Base-by-base conservation (phyloP, 1,140 invertebrate species). In the Hypothenemus hampei region DNA sequence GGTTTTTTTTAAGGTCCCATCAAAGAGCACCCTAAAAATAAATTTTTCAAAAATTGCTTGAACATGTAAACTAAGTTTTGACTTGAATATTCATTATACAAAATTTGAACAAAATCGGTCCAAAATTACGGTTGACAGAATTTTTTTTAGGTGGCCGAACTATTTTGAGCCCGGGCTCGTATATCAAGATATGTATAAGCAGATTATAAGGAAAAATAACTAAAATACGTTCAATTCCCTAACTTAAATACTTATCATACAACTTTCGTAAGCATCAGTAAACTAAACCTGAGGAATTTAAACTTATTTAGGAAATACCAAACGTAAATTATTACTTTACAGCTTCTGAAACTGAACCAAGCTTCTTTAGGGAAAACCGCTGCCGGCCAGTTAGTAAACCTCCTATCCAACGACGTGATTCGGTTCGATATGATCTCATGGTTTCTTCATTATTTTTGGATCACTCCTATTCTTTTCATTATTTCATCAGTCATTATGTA, bases 341-440 rank as follows among this genome's bases (percentile, higher is more conserved):
- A 69, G 65, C 33, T 67, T 8, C 40, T 68, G 7, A 62, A 47
- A 55, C 48, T 69, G 26, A 68, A 58, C 29, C 60, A 63, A 33
- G 37, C 47, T 5, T 68, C 69, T 1, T 53, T 70, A 16, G 65
- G 52, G 13, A 57, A 62, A 70, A 78, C 50, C 74, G 85, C 87
- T 3, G 68, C 77, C 43, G 91, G 92, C 4, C 89, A 91, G 71
- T 81, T 93, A 24, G 81, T 93, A 4, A 92, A 93, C 63, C 66
- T 93, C 1, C 77, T 94, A 57, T 88, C 89, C 11, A 93, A 91
- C 62, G 89, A 91, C 52, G 74, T 84, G 4, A 76, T 77, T 35
- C 74, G 81, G 59, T 83, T 84, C 52, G 81, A 84, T 58, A 18
- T 72, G 11, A 66, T 75, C 0, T 67, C 75, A 2, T 46, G 73